Percentiles rank a stretch among this genome's conserved stretches.
These are phyloP conservation scores for Yponomeuta plumbellus DNA, from an alignment of 2,888 invertebrate species.

Conservation along the genomic window DNA sequence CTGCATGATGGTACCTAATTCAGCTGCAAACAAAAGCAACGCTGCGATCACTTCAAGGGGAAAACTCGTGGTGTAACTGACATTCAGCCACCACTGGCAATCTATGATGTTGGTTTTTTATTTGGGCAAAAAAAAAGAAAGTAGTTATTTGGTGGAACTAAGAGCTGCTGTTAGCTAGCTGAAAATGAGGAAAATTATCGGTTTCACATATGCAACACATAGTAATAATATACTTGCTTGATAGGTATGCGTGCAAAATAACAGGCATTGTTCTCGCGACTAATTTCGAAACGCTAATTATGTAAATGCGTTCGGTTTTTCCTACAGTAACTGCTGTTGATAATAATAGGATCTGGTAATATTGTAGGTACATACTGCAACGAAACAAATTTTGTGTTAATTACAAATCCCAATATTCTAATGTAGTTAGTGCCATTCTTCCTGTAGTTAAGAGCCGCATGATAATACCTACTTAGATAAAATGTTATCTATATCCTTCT, in stretches of 20 bases:
- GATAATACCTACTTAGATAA: neutral
- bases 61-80: too few species aligned
- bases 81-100: too few species aligned
- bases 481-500: neutral
- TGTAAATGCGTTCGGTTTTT: slow-evolving; percentile 23
- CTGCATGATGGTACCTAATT: too few species aligned
- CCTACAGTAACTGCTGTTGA: slow-evolving; percentile 11
- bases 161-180: neutral
- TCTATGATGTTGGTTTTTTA: too few species aligned
- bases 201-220: neutral
- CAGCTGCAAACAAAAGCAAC: too few species aligned
- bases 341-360: too few species aligned
- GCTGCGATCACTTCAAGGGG: too few species aligned
- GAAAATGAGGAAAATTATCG: neutral
- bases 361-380: neutral
- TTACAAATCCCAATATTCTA: neutral
- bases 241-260: slow-evolving; percentile 11
- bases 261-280: slow-evolving; percentile 14
- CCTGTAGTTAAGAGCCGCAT: neutral
- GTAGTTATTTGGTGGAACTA: neutral
- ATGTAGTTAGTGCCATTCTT: neutral
- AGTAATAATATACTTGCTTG: slow-evolving; percentile 14
- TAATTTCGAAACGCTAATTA: slow-evolving; percentile 22
- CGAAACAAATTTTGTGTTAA: neutral
- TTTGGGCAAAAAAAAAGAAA: too few species aligned